phyloP scores from a whole-genome alignment of 2,888 invertebrate species.

The Drosophila sordidapex region DNA sequence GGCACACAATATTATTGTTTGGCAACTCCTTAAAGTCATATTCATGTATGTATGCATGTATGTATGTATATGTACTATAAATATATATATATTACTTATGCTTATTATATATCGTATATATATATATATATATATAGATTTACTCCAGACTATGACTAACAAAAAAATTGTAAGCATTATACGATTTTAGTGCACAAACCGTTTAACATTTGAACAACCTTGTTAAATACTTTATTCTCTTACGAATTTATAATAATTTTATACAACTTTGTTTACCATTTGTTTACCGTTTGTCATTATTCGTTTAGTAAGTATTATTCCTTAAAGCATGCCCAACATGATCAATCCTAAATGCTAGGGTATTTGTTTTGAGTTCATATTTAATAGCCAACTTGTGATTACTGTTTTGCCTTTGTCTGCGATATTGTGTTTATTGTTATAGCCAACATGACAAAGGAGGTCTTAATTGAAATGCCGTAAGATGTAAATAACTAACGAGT shows the following conservation, averaged over 20 bases:
- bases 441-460: slow-evolving; percentile 55
- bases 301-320: not conserved
- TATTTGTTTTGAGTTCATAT: not conserved
- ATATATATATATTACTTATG: slow-evolving; percentile 9
- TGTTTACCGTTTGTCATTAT: not conserved
- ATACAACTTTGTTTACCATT: slow-evolving; percentile 20
- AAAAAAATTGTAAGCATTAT: slow-evolving; percentile 37
- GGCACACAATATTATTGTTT: slow-evolving; percentile 85
- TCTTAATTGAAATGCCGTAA: slow-evolving; percentile 73
- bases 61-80: slow-evolving; percentile 8
- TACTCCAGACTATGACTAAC: slow-evolving; percentile 23
- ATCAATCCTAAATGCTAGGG: not conserved
- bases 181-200: slow-evolving; percentile 41
- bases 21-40: slow-evolving; percentile 57
- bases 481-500: slow-evolving; percentile 37
- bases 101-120: slow-evolving; percentile 1
- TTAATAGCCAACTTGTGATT: slow-evolving; percentile 13
- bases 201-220: slow-evolving; percentile 60
- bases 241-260: slow-evolving; percentile 30
- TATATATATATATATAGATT: slow-evolving; percentile 8
- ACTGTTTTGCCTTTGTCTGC: slow-evolving; percentile 9
- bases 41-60: slow-evolving; percentile 25
- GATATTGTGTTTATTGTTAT: slow-evolving; percentile 37
- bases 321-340: slow-evolving; percentile 6
- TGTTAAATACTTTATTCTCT: slow-evolving; percentile 39